Percentiles rank a stretch among this genome's conserved stretches.
phyloP scores from a whole-genome alignment of 2,113 vertebrate genomes.

The Brachyhypopomus gauderio region DNA sequence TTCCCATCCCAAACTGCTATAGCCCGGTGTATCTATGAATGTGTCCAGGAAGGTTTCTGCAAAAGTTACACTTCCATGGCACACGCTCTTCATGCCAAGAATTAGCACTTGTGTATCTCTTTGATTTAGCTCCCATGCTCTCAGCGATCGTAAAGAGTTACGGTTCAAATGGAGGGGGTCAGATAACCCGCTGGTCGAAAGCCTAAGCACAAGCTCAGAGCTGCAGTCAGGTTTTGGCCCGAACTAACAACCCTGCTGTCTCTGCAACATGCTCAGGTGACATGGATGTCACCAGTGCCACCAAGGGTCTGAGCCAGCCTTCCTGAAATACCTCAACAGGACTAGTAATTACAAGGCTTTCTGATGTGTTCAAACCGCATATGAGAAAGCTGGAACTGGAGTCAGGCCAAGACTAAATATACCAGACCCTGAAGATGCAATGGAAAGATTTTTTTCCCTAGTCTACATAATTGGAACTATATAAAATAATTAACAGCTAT shows the following conservation, averaged over 20 bases:
- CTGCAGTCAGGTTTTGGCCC: slow-evolving; percentile 49
- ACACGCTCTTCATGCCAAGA: slow-evolving; percentile 44
- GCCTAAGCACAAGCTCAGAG: slow-evolving; percentile 53
- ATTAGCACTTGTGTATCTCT: slow-evolving; percentile 46
- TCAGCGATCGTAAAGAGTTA: slow-evolving; percentile 56
- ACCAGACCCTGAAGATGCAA: background rate
- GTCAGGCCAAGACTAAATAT: background rate
- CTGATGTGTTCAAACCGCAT: slow-evolving; percentile 36
- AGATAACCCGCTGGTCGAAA: slow-evolving; percentile 56
- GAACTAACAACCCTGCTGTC: slow-evolving; percentile 61
- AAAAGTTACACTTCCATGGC: slow-evolving; percentile 32
- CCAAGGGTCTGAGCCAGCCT: slow-evolving; percentile 46
- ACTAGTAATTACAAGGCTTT: slow-evolving; percentile 41
- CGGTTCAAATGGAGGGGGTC: slow-evolving; percentile 55
- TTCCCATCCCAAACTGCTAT: background rate
- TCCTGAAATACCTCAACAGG: slow-evolving; percentile 60
- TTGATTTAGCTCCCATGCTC: slow-evolving; percentile 47
- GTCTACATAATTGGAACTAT: background rate
- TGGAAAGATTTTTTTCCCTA: slow-evolving; percentile 5
- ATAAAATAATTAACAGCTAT: background rate
- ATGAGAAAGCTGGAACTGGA: slow-evolving; percentile 25
- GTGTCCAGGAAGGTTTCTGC: slow-evolving; percentile 13
- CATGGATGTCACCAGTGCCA: slow-evolving; percentile 55
- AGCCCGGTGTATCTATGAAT: background rate
- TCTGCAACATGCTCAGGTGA: slow-evolving; percentile 69